Evolutionary conservation across 1,140 invertebrate species (phyloP).

Genomic region (Drosophila grimshawi): DNA sequence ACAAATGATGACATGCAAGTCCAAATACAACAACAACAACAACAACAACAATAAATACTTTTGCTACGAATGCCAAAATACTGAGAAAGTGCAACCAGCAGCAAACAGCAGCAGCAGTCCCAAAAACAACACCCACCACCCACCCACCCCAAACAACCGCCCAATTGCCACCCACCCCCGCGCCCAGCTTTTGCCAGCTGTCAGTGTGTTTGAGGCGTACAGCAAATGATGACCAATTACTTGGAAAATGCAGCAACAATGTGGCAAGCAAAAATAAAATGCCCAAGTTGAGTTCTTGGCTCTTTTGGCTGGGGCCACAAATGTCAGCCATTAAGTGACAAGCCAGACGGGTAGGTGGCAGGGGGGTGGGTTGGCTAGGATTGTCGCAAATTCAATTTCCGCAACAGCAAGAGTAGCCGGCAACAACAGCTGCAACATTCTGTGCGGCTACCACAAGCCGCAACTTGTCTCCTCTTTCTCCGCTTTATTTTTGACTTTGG

Average conservation of each 20-base stretch:
- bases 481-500: constrained; percentile 58
- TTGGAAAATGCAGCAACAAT: constrained; percentile 78
- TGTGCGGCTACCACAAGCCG: constrained; percentile 37
- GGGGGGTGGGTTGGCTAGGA: constrained; percentile 24
- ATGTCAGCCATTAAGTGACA: constrained; percentile 48
- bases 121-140: too few species aligned
- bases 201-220: constrained; percentile 47
- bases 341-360: background rate
- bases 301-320: constrained; percentile 16
- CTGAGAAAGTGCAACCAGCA: constrained; percentile 23
- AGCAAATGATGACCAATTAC: constrained; percentile 75
- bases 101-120: too few species aligned
- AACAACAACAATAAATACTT: constrained; percentile 49
- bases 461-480: constrained; percentile 9
- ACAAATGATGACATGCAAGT: constrained; percentile 45
- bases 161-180: background rate
- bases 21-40: constrained; percentile 51
- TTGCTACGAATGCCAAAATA: constrained; percentile 19
- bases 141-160: too few species aligned
- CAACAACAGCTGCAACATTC: constrained; percentile 41
- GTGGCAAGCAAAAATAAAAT: constrained; percentile 56
- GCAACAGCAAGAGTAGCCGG: constrained; percentile 47
- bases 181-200: constrained; percentile 32
- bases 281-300: constrained; percentile 14
- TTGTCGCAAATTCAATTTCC: constrained; percentile 72